Base-by-base conservation (phyloP, 2,113 vertebrate genomes). In the Hydrochoerus hydrochaeris region DNA sequence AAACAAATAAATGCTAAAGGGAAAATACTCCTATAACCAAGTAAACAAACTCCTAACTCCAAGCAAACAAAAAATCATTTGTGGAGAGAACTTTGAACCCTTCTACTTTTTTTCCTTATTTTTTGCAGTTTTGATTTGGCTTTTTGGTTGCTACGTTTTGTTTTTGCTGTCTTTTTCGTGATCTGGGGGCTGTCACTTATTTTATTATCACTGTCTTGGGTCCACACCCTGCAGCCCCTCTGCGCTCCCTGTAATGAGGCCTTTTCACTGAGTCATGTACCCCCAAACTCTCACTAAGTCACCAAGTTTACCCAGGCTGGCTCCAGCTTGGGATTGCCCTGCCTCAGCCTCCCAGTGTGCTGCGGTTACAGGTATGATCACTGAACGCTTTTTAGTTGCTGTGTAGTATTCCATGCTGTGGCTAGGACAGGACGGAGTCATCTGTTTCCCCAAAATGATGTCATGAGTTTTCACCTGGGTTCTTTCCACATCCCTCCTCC, bases 201-300 rank as follows among this genome's bases (percentile, higher is more conserved):
- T 58, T 35, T n/a, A 32, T 52, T 30, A 12, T 30, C 20, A 2
- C 10, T 41, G 35, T 80, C 28, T 22, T 60, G 26, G 58, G 71
- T 28, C 38, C 26, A 4, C 20, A 32, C n/a, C 71, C 13, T 28
- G 12, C 17, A 16, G 54, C 52, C n/a, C 32, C 41, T 44, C 58
- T 0, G 41, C 20, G 54, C 35, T 89, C 95, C 94, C 96, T 95
- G 95, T 65, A 94, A 85, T 0, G 52, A 94, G 73, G 28, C 73
- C 41, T 77, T 16, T 49, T 12, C 28, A 77, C 44, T 30, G 24
- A 46, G 24, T 13, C 28, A 69, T 67, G 6, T 28, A 46, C 44
- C 12, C 73, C 73, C 11, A 75, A 41, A 49, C 13, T 46, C 12
- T 46, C 41, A 44, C 22, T 75, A 44, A 44, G 71, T 75, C 71